Evolutionary conservation across 2,888 invertebrate species (phyloP), one percentile per base, ranked within the genome.

Genomic region (Cantharis nigra): DNA sequence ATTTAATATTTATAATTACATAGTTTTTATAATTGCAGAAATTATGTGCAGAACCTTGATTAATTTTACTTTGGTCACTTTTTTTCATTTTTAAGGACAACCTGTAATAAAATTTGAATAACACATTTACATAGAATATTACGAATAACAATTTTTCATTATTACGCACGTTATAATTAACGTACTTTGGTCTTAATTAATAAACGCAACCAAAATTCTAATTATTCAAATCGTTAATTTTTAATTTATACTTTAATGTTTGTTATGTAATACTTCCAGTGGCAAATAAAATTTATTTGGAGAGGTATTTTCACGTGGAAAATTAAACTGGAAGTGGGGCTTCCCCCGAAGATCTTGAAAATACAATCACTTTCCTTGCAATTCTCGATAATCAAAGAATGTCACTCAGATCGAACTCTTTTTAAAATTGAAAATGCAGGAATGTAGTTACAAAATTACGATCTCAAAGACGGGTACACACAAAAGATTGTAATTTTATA

Each of bases 1-100:
- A 75, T 75, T 75, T 78, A 75, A 75, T 72, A 49, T 33, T 63
- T 75, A 75, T 78, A 78, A 78, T 72, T 77, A 74, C 63, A 74
- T 62, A 49, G 65, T 74, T 49, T 74, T 74, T 20, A 20, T 69
- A 69, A 72, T 72, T 76, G 67, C 74, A 70, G 65, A 75, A 70
- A 62, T 18, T 65, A 70, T 64, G 69, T 65, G n/a, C 18, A 64
- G 69, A 74, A 16, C 78, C 78, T 78, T 78, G 76, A 73, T 71
- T 78, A 74, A 73, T 74, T 75, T 78, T 73, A 78, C 75, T 78
- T 63, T 75, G 70, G 18, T 64, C 70, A 75, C 67, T 33, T 72
- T 75, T 78, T 78, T 64, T 75, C 49, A 9, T n/a, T 70, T 62
- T 33, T 63, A 72, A 77, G 74, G 75, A 75, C 78, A 72, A 69